Evolutionary conservation across 2,888 invertebrate species (phyloP), one percentile per base, ranked within the genome.

Genomic region (Steinernema scapterisci): DNA sequence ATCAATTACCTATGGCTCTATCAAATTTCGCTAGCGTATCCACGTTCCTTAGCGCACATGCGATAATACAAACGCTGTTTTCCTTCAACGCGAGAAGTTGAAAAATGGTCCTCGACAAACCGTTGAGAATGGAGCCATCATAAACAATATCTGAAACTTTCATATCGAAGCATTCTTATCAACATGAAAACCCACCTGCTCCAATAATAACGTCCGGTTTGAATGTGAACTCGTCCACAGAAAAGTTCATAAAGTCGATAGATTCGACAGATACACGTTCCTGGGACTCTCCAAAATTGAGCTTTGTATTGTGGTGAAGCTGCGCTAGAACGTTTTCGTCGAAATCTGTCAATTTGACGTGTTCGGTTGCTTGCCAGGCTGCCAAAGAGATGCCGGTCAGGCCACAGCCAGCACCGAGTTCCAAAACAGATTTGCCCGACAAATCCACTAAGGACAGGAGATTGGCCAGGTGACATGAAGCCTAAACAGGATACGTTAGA

Each of bases 351-450:
- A 81, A 71, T 38, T 73, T 46, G 1, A 83, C 78, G 19, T 56
- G 48, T 13, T 44, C 31, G 21, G 21, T 16, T 1, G 11, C 1
- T 21, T 74, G 56, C 51, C 38, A 72, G 3, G 46, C 31, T 38
- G 71, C 70, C 16, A 72, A 43, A 0, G 70, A 44, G 70, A 80
- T 72, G 43, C 83, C 82, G 2, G 78, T 76, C 7, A 85, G 76
- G 38, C 85, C 85, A 74, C 85, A 85, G 0, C 85, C 85, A 21
- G 84, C 78, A 13, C 85, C 85, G 7, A 85, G 74, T 74, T 85
- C 85, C 0, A 85, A 19, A 0, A 85, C 70, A n/a, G 51, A 21
- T 11, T 75, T 73, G 23, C 52, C 73, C 7, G 71, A 38, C 0
- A 80, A 46, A 13, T 76, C 72, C 13, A 80, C 46, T 9, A 76